phyloP scores from a whole-genome alignment of 2,113 vertebrate genomes.

The Hydrochoerus hydrochaeris region DNA sequence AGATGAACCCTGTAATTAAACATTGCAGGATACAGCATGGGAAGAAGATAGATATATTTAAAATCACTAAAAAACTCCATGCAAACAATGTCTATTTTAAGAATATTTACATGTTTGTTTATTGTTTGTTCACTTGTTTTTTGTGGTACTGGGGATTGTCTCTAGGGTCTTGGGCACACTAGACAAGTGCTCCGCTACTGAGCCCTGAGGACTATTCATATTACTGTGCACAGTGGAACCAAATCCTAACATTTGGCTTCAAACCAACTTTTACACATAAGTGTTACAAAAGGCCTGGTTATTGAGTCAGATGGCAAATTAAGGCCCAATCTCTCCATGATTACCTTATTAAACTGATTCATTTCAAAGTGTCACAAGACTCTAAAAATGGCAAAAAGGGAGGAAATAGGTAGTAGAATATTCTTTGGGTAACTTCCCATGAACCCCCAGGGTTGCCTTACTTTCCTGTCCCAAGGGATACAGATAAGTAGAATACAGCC shows the following conservation, averaged over 20 bases:
- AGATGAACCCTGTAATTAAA: slow-evolving; percentile 92
- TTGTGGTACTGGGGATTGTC: neutral
- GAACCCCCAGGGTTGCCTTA: neutral
- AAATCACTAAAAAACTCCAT: slow-evolving; percentile 24
- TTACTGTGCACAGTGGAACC: slow-evolving; percentile 5
- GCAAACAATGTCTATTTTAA: slow-evolving; percentile 36
- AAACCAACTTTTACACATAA: slow-evolving; percentile 33
- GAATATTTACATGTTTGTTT: slow-evolving; percentile 16
- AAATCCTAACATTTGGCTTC: slow-evolving; percentile 57
- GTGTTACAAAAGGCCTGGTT: slow-evolving; percentile 15
- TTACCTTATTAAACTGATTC: slow-evolving; percentile 6
- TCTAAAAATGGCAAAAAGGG: neutral
- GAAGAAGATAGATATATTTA: slow-evolving; percentile 55
- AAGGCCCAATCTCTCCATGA: neutral
- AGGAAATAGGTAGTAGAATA: neutral
- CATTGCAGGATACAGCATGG: slow-evolving; percentile 41
- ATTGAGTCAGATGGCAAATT: neutral
- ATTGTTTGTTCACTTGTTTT: neutral
- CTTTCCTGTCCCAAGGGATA: neutral
- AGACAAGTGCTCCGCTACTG: neutral
- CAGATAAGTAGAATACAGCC: neutral
- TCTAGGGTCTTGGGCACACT: neutral
- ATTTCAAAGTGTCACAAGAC: neutral
- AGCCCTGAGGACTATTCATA: neutral
- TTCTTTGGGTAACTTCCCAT: neutral